Percentiles rank a stretch among this genome's conserved stretches.
Evolutionary conservation across 2,888 invertebrate genomes (phyloP).

Genomic region (Lathronympha strigana): DNA sequence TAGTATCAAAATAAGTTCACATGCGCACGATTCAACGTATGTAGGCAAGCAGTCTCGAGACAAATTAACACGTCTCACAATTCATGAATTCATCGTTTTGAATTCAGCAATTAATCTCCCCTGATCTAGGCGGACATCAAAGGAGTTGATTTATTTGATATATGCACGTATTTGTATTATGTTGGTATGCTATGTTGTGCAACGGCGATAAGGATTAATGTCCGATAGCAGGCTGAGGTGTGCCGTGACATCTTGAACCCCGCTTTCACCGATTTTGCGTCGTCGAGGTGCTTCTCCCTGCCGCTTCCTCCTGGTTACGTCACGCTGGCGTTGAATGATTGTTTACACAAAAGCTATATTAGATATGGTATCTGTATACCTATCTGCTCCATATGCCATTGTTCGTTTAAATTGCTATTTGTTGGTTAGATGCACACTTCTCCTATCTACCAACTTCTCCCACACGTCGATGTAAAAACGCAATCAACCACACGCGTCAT

Average conservation of each 20-base stretch:
- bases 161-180: conserved; percentile 29
- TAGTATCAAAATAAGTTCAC: conserved; percentile 16
- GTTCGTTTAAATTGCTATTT: conserved; percentile 23
- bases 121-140: conserved; percentile 32
- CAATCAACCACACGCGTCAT: not conserved
- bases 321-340: conserved; percentile 39
- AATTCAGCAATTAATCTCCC: conserved; percentile 34
- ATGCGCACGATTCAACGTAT: not conserved
- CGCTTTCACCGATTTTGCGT: conserved; percentile 68
- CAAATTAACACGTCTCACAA: conserved; percentile 34
- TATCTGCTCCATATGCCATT: conserved; percentile 25
- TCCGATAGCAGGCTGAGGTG: conserved; percentile 41
- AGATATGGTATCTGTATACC: conserved; percentile 26
- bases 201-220: conserved; percentile 46
- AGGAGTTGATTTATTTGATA: conserved; percentile 41
- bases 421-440: conserved; percentile 18
- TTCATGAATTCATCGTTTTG: conserved; percentile 31
- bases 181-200: conserved; percentile 41
- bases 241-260: conserved; percentile 73
- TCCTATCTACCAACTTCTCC: conserved; percentile 11
- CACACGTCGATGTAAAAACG: conserved; percentile 7
- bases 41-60: conserved; percentile 4
- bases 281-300: conserved; percentile 45
- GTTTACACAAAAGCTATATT: conserved; percentile 33
- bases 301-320: conserved; percentile 51